Evolutionary conservation across 2,113 vertebrate species (phyloP).

Genomic region (Phrynocephalus versicolor): DNA sequence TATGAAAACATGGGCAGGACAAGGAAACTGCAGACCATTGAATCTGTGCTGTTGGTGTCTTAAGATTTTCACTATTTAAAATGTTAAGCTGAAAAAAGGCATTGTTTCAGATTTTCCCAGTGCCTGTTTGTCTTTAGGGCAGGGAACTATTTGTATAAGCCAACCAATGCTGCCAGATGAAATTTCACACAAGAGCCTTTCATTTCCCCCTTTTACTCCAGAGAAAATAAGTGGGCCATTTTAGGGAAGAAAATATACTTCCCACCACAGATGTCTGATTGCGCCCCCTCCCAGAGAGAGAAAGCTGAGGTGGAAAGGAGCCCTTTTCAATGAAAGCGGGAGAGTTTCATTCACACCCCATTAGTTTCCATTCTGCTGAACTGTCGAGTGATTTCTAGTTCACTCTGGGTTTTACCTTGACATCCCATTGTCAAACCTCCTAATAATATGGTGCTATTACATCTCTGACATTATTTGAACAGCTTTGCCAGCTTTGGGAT

Average conservation of each 20-base stretch:
- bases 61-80: slow-evolving; percentile 10
- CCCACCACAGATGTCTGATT: neutral
- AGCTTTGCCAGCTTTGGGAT: slow-evolving; percentile 10
- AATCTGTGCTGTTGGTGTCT: neutral
- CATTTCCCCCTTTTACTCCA: neutral
- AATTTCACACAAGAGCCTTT: slow-evolving; percentile 27
- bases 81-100: neutral
- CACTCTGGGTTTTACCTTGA: neutral
- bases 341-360: slow-evolving; percentile 14
- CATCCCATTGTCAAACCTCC: slow-evolving; percentile 20
- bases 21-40: neutral
- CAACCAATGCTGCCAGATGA: neutral
- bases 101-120: slow-evolving; percentile 33
- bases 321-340: neutral
- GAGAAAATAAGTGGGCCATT: neutral
- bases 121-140: neutral
- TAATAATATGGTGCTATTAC: neutral
- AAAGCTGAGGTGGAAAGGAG: neutral
- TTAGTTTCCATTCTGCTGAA: neutral
- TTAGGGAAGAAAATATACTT: neutral
- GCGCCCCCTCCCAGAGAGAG: neutral
- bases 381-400: neutral
- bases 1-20: neutral
- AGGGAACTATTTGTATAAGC: slow-evolving; percentile 10
- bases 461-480: slow-evolving; percentile 41